Percentiles rank a stretch among this genome's conserved stretches.
Conservation (phyloP, 2,888 invertebrate species). For the Noctua pronuba region DNA sequence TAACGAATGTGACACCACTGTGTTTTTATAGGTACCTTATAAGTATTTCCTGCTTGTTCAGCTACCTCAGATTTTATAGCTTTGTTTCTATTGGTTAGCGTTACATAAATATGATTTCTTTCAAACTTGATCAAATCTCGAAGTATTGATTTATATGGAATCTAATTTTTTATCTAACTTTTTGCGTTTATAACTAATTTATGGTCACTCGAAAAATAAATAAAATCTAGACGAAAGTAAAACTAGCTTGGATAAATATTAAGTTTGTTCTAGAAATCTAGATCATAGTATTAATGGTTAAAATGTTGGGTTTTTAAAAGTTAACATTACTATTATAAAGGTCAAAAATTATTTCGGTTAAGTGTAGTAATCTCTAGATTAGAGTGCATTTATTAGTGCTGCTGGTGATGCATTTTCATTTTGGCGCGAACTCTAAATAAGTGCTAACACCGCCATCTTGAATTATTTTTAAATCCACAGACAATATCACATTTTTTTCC, state of each 20-base stretch:
- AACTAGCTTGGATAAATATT: neutral
- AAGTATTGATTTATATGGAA: neutral
- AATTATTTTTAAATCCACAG: neutral
- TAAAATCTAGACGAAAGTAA: neutral
- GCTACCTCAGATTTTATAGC: constrained; percentile 4
- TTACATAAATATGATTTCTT: constrained; percentile 18
- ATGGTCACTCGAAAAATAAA: neutral
- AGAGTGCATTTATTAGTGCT: neutral
- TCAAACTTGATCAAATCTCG: constrained; percentile 22
- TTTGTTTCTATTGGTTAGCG: neutral
- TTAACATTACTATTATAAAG: neutral
- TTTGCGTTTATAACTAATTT: neutral
- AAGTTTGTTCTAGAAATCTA: neutral
- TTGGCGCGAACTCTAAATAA: neutral
- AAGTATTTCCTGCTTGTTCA: constrained; percentile 7
- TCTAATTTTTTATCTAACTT: neutral
- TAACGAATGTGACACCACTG: no score
- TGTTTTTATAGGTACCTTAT: no score
- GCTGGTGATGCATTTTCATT: neutral
- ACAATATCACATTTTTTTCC: neutral
- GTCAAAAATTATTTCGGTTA: neutral
- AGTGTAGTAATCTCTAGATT: neutral
- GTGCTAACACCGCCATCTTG: neutral
- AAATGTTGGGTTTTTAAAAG: neutral
- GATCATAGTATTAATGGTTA: neutral